Conservation (phyloP, 2,888 invertebrate genomes). For the Plebejus argus region DNA sequence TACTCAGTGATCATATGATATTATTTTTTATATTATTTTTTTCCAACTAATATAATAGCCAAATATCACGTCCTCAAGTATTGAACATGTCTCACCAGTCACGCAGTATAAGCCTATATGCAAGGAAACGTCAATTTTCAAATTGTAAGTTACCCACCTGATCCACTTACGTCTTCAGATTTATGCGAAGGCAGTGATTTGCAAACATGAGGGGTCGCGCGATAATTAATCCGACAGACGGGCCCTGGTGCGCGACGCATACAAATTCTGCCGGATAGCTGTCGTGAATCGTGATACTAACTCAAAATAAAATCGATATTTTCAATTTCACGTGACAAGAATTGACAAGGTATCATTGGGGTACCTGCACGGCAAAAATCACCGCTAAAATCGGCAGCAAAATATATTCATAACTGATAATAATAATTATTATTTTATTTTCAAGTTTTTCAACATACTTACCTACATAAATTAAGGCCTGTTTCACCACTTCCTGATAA, state of each 20-base stretch:
- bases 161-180: conserved; percentile 35
- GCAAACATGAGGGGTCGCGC: conserved; percentile 71
- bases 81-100: too few relatives aligned
- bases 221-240: conserved; percentile 79
- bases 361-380: not conserved
- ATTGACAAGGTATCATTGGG: conserved; percentile 21
- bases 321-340: conserved; percentile 29
- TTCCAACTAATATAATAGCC: too few relatives aligned
- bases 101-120: too few relatives aligned
- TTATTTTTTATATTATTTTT: too few relatives aligned
- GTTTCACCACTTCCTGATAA: too few relatives aligned
- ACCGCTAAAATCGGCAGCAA: not conserved
- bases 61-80: too few relatives aligned
- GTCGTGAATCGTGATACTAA: conserved; percentile 46
- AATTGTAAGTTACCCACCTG: too few relatives aligned
- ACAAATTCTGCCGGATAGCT: conserved; percentile 61
- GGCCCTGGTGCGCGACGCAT: conserved; percentile 67
- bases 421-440: too few relatives aligned
- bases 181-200: conserved; percentile 61
- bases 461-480: too few relatives aligned
- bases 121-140: too few relatives aligned
- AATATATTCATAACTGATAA: not conserved
- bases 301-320: conserved; percentile 31
- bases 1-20: too few relatives aligned
- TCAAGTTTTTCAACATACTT: too few relatives aligned